Evolutionary conservation across 2,797 vertebrate species (phyloP).

Genomic region (Bucorvus abyssinicus): DNA sequence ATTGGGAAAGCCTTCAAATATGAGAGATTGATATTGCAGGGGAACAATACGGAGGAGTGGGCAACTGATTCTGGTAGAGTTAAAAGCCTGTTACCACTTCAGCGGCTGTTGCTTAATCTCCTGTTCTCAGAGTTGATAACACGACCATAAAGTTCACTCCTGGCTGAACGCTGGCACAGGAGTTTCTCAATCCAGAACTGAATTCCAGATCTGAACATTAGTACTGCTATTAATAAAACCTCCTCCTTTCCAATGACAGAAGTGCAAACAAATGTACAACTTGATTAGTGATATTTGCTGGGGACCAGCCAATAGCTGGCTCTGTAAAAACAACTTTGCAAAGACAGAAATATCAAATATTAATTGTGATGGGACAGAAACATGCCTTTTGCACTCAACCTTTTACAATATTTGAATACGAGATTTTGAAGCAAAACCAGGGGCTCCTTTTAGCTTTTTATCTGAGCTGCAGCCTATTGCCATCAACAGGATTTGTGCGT

Average conservation of each 20-base stretch:
- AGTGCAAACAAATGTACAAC: conserved; percentile 7
- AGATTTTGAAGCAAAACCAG: not conserved
- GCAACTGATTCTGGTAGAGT: conserved; percentile 21
- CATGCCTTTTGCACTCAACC: not conserved
- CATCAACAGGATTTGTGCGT: not conserved
- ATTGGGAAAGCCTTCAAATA: not conserved
- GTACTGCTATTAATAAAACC: not conserved
- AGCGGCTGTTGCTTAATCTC: conserved; percentile 47
- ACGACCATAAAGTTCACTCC: conserved; percentile 61
- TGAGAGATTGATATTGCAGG: not conserved
- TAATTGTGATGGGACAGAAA: not conserved
- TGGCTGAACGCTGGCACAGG: conserved; percentile 28
- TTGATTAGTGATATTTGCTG: not conserved
- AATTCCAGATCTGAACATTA: conserved; percentile 61
- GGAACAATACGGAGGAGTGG: not conserved
- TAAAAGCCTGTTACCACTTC: conserved; percentile 58
- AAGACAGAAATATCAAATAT: not conserved
- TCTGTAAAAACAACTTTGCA: conserved; percentile 5
- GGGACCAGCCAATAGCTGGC: not conserved
- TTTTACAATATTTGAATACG: not conserved
- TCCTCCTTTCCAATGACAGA: conserved; percentile 25
- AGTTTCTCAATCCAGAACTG: conserved; percentile 49
- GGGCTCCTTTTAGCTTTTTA: not conserved
- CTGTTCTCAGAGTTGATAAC: conserved; percentile 66
- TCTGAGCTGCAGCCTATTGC: not conserved